Evolutionary conservation across 2,888 invertebrate genomes (phyloP), one percentile per base, ranked within the genome.

Genomic region (Polietes domitor): DNA sequence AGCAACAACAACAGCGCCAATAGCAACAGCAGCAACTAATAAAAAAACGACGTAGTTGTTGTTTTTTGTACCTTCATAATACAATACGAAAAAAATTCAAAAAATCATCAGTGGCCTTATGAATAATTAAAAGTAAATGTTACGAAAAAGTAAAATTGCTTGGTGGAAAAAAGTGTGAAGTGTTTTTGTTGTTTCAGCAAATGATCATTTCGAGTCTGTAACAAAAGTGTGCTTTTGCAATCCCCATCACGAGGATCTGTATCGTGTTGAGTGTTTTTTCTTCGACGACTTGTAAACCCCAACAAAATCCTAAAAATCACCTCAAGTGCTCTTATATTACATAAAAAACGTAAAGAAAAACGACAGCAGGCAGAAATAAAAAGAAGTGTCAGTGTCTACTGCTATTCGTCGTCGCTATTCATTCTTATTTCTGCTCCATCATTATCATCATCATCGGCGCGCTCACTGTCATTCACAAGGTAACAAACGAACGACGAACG

Each of bases 171-270:
- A 28, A 53, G 28, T 28, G n/a, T 24, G 19, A 58, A 12, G 37
- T 74, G 24, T 10, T 37, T 37, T 37, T 37, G 37, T 37, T 37
- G 37, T 9, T 37, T 28, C 1, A 32, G 58, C 24, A 37, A 71
- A 77, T 43, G 37, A 41, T 65, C 65, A 21, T 65, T 19, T 24
- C 58, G 28, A 37, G 37, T 19, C 10, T 72, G 70, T 65, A 53
- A 68, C 61, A 70, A 75, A 81, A 81, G 78, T 79, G 72, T 50
- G 68, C 73, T 73, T 70, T 28, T 72, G 32, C 6, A 65, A 43
- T 89, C 89, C 89, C 89, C 85, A 85, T 87, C 90, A 88, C 90
- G 89, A 90, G 89, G 89, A 90, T 89, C 88, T 85, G 87, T 90
- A 91, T 90, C 91, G 91, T 86, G 89, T 87, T 83, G 65, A 41